Evolutionary conservation across 1,140 invertebrate species (phyloP), one percentile per base, ranked within the genome.

Genomic region (Araneus ventricosus): DNA sequence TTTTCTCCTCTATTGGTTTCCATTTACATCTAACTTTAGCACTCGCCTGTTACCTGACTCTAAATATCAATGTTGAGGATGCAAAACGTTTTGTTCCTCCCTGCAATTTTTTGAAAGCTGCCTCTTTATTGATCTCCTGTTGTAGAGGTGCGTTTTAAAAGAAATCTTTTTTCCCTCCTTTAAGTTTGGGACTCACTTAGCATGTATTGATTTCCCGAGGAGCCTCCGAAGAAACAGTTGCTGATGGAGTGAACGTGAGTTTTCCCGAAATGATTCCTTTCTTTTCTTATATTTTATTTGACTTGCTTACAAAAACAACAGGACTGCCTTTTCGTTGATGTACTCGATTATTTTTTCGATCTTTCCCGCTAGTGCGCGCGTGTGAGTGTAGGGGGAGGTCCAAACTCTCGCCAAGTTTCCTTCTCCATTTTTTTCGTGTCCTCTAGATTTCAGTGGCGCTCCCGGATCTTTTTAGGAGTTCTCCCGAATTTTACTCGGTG

Each of bases 201-300:
- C 88, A 89, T 89, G 75, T 89, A 89, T 89, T 79, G 88, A 89
- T 89, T 89, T 79, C n/a, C 41, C 39, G 30, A 79, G 88, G 24
- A n/a, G 88, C 45, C 57, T 14, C 22, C 34, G 8, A 63, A 63
- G 85, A 63, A 87, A 61, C 39, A 8, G 88, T 45, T 39, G 30
- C 20, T 37, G 67, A 89, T 89, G 41, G 88, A 89, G 88, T 89
- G 34, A 89, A 79, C 45, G 88, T 79, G n/a, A 89, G 39, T 57
- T 52, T 57, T 57, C 57, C 37, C 39, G 30, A 37, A 24, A 61
- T 39, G 39, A 70, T 67, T 39, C 61, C 63, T 10, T 39, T 52
- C 39, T 85, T 85, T 34, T 85, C 34, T 41, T 75, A 20, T 75
- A 30, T 75, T 75, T 75, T 75, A 75, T 75, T 75, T 75, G 30